These are phyloP conservation scores for Drosophila orena DNA, from an alignment of 1,140 invertebrate genomes.

Conservation along the genomic window DNA sequence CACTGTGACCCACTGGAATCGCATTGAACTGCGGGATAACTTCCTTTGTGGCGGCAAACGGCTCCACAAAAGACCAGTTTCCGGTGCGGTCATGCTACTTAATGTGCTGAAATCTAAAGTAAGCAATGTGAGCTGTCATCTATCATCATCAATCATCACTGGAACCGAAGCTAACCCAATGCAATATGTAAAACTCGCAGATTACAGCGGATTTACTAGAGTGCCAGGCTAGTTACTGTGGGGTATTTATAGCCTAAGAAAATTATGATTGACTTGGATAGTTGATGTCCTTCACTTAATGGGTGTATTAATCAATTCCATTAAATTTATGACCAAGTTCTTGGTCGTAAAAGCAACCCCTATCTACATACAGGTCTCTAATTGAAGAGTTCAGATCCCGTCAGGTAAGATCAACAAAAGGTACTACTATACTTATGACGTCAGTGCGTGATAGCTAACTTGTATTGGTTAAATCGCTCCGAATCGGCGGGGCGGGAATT, in stretches of 20 bases:
- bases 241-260: constrained; percentile 18
- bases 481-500: constrained; percentile 2
- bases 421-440: constrained; percentile 1
- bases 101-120: constrained; percentile 46
- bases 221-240: not conserved
- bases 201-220: not conserved
- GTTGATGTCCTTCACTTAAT: constrained; percentile 9
- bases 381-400: constrained; percentile 25
- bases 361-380: constrained; percentile 18
- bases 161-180: constrained; percentile 1
- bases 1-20: constrained; percentile 16
- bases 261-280: constrained; percentile 13
- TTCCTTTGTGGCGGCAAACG: constrained; percentile 45
- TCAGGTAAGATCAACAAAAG: constrained; percentile 31
- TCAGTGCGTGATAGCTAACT: constrained; percentile 44
- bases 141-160: constrained; percentile 14
- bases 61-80: constrained; percentile 43
- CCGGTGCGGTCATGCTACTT: constrained; percentile 59
- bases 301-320: constrained; percentile 9
- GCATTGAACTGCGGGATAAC: constrained; percentile 28
- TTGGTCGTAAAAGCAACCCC: constrained; percentile 17
- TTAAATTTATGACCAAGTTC: constrained; percentile 34
- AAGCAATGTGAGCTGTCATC: constrained; percentile 43
- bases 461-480: constrained; percentile 13
- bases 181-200: constrained; percentile 16